Percentiles rank a stretch among this genome's conserved stretches.
Conservation (phyloP, 2,113 vertebrate genomes). For the Crypturellus undulatus region DNA sequence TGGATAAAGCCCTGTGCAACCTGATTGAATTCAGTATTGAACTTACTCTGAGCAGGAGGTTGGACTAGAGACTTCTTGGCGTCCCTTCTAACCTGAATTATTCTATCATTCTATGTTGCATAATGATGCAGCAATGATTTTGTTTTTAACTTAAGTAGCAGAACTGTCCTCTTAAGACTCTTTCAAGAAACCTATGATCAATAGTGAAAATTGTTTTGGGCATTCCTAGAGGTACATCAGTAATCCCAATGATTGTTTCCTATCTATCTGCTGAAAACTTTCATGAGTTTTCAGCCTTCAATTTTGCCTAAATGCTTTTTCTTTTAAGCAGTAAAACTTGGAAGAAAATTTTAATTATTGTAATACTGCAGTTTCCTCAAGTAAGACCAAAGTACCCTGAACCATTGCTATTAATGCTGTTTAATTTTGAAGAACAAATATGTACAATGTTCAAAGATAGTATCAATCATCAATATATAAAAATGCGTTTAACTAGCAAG, state of each 20-base stretch:
- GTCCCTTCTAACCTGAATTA: not conserved
- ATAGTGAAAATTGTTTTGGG: not conserved
- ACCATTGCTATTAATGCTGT: not conserved
- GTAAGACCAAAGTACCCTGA: not conserved
- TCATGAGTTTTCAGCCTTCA: not conserved
- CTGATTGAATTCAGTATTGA: not conserved
- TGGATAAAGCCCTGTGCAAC: slow-evolving; percentile 1
- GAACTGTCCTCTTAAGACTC: not conserved
- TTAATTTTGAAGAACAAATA: slow-evolving; percentile 23
- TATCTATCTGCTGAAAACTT: not conserved
- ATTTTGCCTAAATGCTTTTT: not conserved
- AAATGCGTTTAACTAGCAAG: not conserved
- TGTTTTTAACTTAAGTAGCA: slow-evolving; percentile 5
- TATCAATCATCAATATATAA: slow-evolving; percentile 7
- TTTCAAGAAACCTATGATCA: not conserved
- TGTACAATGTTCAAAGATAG: not conserved
- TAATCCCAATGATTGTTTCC: not conserved
- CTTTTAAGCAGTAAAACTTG: not conserved
- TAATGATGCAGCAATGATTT: not conserved
- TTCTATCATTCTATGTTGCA: not conserved
- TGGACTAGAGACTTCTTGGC: not conserved
- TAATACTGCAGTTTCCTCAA: not conserved
- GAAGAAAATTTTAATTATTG: not conserved
- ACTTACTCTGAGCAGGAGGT: not conserved
- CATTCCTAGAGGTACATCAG: not conserved